Conservation (phyloP, 2,888 invertebrate genomes). For the Scelioninae gen. 2 region DNA sequence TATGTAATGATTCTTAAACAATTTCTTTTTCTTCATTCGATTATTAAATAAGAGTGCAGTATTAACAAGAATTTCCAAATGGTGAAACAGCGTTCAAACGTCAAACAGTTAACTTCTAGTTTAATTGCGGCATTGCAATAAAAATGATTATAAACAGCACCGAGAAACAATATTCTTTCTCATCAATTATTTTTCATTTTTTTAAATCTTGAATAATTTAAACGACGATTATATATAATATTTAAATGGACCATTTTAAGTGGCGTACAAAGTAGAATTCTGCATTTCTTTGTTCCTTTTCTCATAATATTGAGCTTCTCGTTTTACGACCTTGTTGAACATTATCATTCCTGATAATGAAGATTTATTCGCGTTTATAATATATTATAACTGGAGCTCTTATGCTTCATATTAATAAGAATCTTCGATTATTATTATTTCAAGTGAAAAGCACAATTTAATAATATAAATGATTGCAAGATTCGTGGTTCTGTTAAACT, state of each 20-base stretch:
- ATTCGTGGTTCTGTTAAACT: too few relatives aligned
- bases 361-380: conserved; percentile 1
- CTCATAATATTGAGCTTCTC: conserved; percentile 22
- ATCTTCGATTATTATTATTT: neutral
- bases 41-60: too few relatives aligned
- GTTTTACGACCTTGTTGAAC: conserved; percentile 26
- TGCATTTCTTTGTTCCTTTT: conserved; percentile 7
- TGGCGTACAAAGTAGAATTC: conserved; percentile 13
- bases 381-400: neutral
- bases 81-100: too few relatives aligned
- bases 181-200: conserved; percentile 27
- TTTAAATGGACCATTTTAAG: conserved; percentile 22
- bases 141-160: conserved; percentile 31
- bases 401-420: neutral
- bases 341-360: conserved; percentile 9
- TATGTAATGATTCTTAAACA: too few relatives aligned
- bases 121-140: conserved; percentile 33
- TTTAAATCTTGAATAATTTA: conserved; percentile 24
- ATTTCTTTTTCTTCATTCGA: too few relatives aligned
- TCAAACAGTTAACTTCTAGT: too few relatives aligned
- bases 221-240: conserved; percentile 23
- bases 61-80: too few relatives aligned
- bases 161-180: conserved; percentile 12
- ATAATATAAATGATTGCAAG: neutral
- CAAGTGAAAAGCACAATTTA: conserved; percentile 1